phyloP scores from a whole-genome alignment of 2,888 invertebrate species.

The Callinectes sapidus region DNA sequence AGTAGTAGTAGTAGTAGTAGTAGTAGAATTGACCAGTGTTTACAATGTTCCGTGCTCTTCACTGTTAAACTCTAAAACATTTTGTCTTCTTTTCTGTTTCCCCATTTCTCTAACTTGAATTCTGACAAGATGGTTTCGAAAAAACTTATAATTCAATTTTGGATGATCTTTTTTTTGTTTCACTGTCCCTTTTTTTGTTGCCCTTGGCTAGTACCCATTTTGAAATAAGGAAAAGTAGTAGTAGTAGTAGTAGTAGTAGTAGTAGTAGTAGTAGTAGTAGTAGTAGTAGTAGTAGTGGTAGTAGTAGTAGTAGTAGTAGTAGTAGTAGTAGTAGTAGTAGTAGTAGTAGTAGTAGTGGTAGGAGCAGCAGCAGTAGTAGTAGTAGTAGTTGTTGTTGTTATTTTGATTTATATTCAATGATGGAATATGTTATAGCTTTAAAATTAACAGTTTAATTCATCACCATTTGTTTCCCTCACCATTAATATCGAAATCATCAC shows the following conservation, averaged over 20 bases:
- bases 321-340: slow-evolving; percentile 40
- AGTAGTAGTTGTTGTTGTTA: no score
- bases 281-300: slow-evolving; percentile 47
- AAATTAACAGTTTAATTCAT: neutral
- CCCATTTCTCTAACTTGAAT: no score
- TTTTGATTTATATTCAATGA: no score
- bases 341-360: neutral
- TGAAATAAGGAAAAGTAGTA: no score
- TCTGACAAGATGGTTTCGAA: no score
- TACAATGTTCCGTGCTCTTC: neutral
- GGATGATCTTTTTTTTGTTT: no score
- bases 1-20: slow-evolving; percentile 39
- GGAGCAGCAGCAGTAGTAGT: no score
- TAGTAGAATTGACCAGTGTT: neutral
- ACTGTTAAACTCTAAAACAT: neutral
- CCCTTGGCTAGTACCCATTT: no score
- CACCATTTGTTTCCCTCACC: neutral
- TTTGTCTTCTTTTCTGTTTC: no score
- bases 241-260: slow-evolving; percentile 47
- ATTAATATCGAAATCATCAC: neutral
- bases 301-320: slow-evolving; percentile 43
- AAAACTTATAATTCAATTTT: no score
- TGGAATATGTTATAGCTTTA: neutral
- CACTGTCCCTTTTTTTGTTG: no score
- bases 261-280: slow-evolving; percentile 43